Percentiles rank a stretch among this genome's conserved stretches.
phyloP scores from a whole-genome alignment of 1,140 invertebrate species.

The Gonioctena quinquepunctata region DNA sequence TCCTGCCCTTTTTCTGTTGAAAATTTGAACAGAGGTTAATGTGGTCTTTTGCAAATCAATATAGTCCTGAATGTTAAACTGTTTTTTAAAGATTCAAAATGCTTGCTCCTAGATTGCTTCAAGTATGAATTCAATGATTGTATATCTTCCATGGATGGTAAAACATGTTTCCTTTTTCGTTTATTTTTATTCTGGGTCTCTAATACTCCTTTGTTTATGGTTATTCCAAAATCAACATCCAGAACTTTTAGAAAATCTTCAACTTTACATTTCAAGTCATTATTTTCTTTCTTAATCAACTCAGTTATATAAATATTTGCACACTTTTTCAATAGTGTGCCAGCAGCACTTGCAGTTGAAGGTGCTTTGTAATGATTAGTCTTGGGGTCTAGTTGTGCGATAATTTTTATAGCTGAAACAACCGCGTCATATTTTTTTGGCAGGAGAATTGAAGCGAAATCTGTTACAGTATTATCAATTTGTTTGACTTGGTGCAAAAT shows the following conservation, averaged over 20 bases:
- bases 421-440: neutral
- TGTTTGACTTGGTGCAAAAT: neutral
- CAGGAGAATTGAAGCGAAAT: neutral
- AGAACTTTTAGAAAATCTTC: conserved; percentile 4
- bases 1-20: conserved; percentile 8
- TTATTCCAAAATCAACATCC: conserved; percentile 4
- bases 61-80: neutral
- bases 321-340: neutral
- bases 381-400: neutral
- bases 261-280: neutral
- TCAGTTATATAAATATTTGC: conserved; percentile 1
- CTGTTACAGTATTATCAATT: neutral
- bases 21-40: neutral
- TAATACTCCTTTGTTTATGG: conserved; percentile 2
- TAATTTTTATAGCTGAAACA: neutral
- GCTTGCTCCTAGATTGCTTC: neutral
- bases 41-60: neutral
- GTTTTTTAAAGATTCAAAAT: neutral
- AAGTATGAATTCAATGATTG: neutral
- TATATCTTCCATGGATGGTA: conserved; percentile 1
- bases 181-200: neutral
- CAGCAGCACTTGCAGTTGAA: neutral
- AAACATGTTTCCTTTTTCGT: neutral
- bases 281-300: conserved; percentile 9
- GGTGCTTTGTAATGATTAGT: neutral